Evolutionary conservation across 2,113 vertebrate species (phyloP), one percentile per base, ranked within the genome.

Genomic region (Psilopsiagon aymara): DNA sequence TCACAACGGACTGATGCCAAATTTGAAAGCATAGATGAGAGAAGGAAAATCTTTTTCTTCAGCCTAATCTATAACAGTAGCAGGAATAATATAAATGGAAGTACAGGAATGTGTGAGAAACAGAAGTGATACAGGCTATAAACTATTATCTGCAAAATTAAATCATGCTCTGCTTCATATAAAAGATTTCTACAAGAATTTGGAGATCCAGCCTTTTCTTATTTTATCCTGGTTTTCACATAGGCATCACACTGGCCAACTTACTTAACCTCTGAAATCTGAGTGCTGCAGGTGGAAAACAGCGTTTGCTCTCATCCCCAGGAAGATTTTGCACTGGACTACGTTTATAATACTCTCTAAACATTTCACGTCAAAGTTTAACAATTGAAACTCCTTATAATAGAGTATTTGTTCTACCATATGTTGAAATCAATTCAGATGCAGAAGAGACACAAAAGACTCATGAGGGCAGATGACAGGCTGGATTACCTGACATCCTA

Each of bases 391-490:
- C 20, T 68, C 23, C 13, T 51, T 57, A 19, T 7, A 86, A 28
- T 5, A 64, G 10, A 69, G 14, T 4, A 64, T 44, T 82, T 76
- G 7, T 68, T 84, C 87, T 60, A 75, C n/a, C 18, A 0, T 31
- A 76, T 7, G 13, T 2, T 53, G 5, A 35, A 82, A 78, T 68
- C 44, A 46, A 3, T 82, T 90, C 52, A 85, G 70, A 75, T 43
- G 33, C 24, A 64, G 39, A 73, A 88, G 59, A 16, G 21, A 77
- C 11, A 52, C 13, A 57, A 76, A 53, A 69, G n/a, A 11, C 37
- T 88, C n/a, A 4, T 33, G n/a, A 33, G 0, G 0, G 17, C 16
- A n/a, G 31, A 49, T 16, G 41, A 69, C 10, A 41, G 6, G 3
- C 60, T 59, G 47, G 39, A 90, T 49, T 71, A 93, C 28, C 24